Evolutionary conservation across 2,888 invertebrate genomes (phyloP), one percentile per base, ranked within the genome.

Genomic region (Lasioglossum vierecki): DNA sequence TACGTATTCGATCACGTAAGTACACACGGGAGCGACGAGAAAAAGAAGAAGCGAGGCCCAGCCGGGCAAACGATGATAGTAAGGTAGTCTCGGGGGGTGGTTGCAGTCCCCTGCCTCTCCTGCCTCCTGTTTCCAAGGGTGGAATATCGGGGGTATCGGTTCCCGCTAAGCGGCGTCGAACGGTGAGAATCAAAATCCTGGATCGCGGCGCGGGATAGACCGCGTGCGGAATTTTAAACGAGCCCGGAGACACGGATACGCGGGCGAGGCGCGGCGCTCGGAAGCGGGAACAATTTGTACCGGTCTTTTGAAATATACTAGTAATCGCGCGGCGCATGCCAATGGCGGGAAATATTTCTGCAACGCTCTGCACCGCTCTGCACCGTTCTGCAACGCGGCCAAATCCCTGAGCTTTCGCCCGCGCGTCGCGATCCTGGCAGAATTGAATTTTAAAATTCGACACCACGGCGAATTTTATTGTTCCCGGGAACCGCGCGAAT

Each of bases 1-100:
- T 90, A 84, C 85, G 87, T 91, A 91, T 91, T 90, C 91, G 91
- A 91, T 91, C 92, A 89, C 84, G 88, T 91, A 90, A 88, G 88
- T 89, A 90, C 87, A 89, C 86, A 85, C 84, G 86, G 78, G 78
- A 87, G 83, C 68, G 44, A 78, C 41, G 73, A 83, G 78, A 80
- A 53, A 76, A 86, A 86, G 80, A 75, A 66, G 46, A 85, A 57
- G 4, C n/a, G n/a, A 57, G 57, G n/a, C 57, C 83, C 75, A 78
- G 78, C 74, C 70, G 82, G 83, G 80, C 68, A 68, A 75, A 80
- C 82, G 83, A 83, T 84, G 81, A 85, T 87, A 85, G 89, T 77
- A 39, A 83, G 81, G 79, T 82, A 83, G 72, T 73, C 80, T 74
- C 53, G 63, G 73, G 66, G 71, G 30, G 39, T 30, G 75, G 49